Conservation (phyloP, 2,888 invertebrate genomes). For the Hypercompe scribonia region DNA sequence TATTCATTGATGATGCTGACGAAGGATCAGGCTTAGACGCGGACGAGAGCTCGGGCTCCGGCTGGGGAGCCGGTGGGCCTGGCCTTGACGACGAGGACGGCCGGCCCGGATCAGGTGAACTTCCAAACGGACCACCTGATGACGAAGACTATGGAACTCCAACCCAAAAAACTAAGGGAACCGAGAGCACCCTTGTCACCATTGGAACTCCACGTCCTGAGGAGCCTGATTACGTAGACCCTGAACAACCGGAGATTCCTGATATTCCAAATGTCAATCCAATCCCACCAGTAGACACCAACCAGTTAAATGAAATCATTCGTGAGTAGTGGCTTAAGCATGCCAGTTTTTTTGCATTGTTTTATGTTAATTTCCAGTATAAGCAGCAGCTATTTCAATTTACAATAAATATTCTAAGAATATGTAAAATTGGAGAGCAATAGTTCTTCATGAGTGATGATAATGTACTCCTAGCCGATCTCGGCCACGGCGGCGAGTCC, state of each 20-base stretch:
- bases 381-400: constrained; percentile 38
- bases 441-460: not conserved
- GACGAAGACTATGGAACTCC: constrained; percentile 79
- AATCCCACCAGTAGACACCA: constrained; percentile 61
- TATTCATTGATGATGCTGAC: constrained; percentile 90
- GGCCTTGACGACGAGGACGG: constrained; percentile 93
- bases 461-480: too few relatives aligned
- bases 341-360: constrained; percentile 79
- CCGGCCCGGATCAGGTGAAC: constrained; percentile 78
- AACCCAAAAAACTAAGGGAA: constrained; percentile 47
- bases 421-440: not conserved
- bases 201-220: constrained; percentile 30
- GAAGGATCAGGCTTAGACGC: constrained; percentile 91
- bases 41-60: constrained; percentile 95
- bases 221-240: constrained; percentile 42
- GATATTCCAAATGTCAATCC: constrained; percentile 57
- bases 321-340: constrained; percentile 86
- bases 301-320: constrained; percentile 75
- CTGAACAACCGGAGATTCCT: constrained; percentile 46
- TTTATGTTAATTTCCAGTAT: constrained; percentile 59
- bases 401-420: not conserved
- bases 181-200: constrained; percentile 36
- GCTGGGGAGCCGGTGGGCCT: constrained; percentile 89
- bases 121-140: constrained; percentile 68
- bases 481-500: too few relatives aligned